A percentile compares a stretch with the other conserved stretches of the same genome.
Conservation (phyloP, 2,888 invertebrate species). For the Mythimna loreyi region DNA sequence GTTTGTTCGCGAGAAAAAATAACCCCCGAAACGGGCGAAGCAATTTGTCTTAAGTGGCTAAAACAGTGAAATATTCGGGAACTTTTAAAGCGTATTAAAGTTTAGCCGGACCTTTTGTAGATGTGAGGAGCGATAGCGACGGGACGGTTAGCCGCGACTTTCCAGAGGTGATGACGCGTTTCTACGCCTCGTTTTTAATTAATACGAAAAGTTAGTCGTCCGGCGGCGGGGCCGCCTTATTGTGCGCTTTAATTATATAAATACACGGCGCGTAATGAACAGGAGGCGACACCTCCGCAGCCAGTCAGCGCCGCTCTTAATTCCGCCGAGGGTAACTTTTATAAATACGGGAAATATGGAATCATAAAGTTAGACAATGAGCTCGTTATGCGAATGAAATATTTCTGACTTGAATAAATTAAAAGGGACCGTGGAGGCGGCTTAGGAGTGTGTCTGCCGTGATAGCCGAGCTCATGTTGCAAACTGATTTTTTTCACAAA, state of each 20-base stretch:
- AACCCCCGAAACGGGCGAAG: constrained; percentile 75
- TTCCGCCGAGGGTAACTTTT: constrained; percentile 72
- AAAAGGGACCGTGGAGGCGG: constrained; percentile 67
- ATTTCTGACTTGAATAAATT: constrained; percentile 78
- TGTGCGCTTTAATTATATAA: constrained; percentile 74
- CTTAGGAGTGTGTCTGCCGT: constrained; percentile 52
- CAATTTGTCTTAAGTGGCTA: constrained; percentile 87
- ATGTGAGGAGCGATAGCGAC: constrained; percentile 73
- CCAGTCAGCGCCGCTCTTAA: constrained; percentile 62
- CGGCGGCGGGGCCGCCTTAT: constrained; percentile 66
- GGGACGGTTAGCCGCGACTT: constrained; percentile 69
- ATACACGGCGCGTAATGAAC: constrained; percentile 75
- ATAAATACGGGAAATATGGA: constrained; percentile 82
- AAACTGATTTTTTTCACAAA: constrained; percentile 45
- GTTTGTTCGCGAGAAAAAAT: constrained; percentile 71
- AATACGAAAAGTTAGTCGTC: constrained; percentile 80
- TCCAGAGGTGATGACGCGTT: constrained; percentile 73
- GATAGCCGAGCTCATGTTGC: constrained; percentile 45
- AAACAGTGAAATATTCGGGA: constrained; percentile 86
- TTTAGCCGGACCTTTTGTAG: constrained; percentile 75
- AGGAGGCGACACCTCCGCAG: constrained; percentile 73
- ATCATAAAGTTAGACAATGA: constrained; percentile 81
- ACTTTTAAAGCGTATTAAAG: constrained; percentile 85
- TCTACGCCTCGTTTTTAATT: constrained; percentile 79
- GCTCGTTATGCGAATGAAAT: constrained; percentile 78